These are phyloP conservation scores for Platycheirus albimanus DNA, from an alignment of 2,888 invertebrate species.

Conservation along the genomic window DNA sequence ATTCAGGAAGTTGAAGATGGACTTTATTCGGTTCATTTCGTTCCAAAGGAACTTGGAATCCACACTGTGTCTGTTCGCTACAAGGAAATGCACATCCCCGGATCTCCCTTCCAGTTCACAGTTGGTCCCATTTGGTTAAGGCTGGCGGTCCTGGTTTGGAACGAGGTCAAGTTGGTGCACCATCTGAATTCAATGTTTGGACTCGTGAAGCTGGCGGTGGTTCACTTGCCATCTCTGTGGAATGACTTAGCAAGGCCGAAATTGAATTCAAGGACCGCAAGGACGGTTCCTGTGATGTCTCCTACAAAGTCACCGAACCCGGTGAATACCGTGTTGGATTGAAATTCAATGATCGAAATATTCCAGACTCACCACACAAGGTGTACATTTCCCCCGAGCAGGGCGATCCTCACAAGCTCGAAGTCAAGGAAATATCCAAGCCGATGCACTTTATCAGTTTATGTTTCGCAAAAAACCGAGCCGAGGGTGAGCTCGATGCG, in stretches of 20 bases:
- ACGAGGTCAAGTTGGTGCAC: constrained; percentile 92
- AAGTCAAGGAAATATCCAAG: constrained; percentile 89
- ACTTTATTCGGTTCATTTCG: constrained; percentile 95
- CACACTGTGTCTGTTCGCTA: constrained; percentile 99
- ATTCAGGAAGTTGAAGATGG: constrained; percentile 97
- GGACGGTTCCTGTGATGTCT: constrained; percentile 98
- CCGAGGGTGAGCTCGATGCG: constrained; percentile 93
- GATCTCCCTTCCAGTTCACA: constrained; percentile 99
- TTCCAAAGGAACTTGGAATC: constrained; percentile 97
- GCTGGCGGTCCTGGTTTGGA: constrained; percentile 97
- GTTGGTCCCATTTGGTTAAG: constrained; percentile 98
- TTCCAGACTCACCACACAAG: constrained; percentile 99
- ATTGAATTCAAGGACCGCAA: constrained; percentile 98
- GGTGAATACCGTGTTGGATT: constrained; percentile 98
- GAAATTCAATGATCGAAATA: constrained; percentile 99
- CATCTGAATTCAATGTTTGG: constrained; percentile 98
- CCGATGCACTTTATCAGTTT: constrained; percentile 96
- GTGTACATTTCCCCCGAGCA: constrained; percentile 96
- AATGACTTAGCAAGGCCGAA: constrained; percentile 98
- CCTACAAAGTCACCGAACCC: constrained; percentile 95
- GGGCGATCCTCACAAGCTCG: constrained; percentile 96
- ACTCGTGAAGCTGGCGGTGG: constrained; percentile 99
- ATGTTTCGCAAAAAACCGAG: constrained; percentile 97
- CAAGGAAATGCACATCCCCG: constrained; percentile 98
- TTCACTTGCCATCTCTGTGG: constrained; percentile 96